Percentiles rank a stretch among this genome's conserved stretches.
Evolutionary conservation across 1,140 invertebrate species (phyloP).

Genomic region (Heterodera schachtii): DNA sequence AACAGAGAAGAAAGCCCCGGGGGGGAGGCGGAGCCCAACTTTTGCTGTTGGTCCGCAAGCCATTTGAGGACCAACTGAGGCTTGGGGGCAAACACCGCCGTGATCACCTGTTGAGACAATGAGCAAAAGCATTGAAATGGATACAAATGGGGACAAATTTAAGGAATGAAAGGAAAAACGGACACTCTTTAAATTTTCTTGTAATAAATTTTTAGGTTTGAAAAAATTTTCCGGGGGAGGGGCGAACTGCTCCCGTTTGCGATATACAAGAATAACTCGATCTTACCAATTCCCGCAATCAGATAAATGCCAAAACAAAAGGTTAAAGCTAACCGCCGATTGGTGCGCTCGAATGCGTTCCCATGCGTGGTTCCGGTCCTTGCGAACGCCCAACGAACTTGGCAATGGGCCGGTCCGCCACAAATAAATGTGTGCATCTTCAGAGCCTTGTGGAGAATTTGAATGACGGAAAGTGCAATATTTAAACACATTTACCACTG

Average conservation of each 20-base stretch:
- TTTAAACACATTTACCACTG: constrained; percentile 70
- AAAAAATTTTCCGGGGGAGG: too few species aligned
- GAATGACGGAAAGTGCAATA: constrained; percentile 27
- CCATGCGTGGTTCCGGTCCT: constrained; percentile 95
- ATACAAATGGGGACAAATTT: neutral
- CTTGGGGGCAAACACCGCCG: constrained; percentile 94
- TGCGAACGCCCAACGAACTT: constrained; percentile 87
- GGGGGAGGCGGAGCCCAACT: neutral
- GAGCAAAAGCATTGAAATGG: constrained; percentile 35
- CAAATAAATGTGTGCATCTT: constrained; percentile 82
- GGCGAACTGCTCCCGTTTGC: too few species aligned
- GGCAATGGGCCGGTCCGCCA: constrained; percentile 68
- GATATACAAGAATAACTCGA: too few species aligned
- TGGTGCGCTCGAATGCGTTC: constrained; percentile 83
- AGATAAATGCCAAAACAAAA: neutral
- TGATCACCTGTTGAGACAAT: constrained; percentile 90
- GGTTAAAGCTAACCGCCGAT: constrained; percentile 16
- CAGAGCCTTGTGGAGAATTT: constrained; percentile 72
- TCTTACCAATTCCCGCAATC: too few species aligned
- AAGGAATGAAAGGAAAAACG: neutral
- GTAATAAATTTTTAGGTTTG: too few species aligned
- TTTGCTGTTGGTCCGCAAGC: constrained; percentile 67
- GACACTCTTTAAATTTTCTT: too few species aligned
- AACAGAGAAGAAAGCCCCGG: neutral
- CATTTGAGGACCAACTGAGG: constrained; percentile 84